Evolutionary conservation across 2,888 invertebrate genomes (phyloP), one percentile per base, ranked within the genome.

Genomic region (Lithophane semibrunnea): DNA sequence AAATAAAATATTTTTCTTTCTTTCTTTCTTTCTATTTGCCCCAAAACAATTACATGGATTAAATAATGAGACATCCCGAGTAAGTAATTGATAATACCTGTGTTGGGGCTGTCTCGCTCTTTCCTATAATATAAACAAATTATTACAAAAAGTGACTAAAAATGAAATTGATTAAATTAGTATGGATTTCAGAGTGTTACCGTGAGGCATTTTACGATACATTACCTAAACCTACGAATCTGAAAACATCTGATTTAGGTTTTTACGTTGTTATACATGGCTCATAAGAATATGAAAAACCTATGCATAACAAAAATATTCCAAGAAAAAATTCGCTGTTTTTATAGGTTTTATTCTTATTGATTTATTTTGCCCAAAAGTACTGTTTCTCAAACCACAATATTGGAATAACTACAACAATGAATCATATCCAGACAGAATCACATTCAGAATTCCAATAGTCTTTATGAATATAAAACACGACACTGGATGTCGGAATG

Each of bases 391-490:
- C 29, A 29, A 58, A 65, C 29, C n/a, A 65, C 12, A 71, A 58
- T 54, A 73, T 79, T 60, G 37, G n/a, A 73, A 73, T 79, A 79
- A 54, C 65, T 79, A 79, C 56, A 79, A 79, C 79, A 73, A 80
- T 79, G 73, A 79, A 79, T 78, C 79, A 72, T 13, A 79, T 58
- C 44, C 21, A 71, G 64, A 54, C 54, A 61, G 71, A 72, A 60
- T 77, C 63, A 69, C 69, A 66, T 70, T 54, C 61, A 49, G 47
- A 67, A 74, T 73, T 60, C 72, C 77, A 73, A 74, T 75, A 71
- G 63, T 80, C 67, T 79, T 80, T 80, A 76, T 77, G 84, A 81
- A 84, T 81, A 84, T 80, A 84, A 84, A 84, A 84, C 72, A 77
- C 65, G 63, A 52, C 21, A 65, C 74, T 84, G 64, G 44, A 77